A percentile compares a stretch with the other conserved stretches of the same genome.
Conservation (phyloP, 2,797 vertebrate genomes). For the Choloepus didactylus region DNA sequence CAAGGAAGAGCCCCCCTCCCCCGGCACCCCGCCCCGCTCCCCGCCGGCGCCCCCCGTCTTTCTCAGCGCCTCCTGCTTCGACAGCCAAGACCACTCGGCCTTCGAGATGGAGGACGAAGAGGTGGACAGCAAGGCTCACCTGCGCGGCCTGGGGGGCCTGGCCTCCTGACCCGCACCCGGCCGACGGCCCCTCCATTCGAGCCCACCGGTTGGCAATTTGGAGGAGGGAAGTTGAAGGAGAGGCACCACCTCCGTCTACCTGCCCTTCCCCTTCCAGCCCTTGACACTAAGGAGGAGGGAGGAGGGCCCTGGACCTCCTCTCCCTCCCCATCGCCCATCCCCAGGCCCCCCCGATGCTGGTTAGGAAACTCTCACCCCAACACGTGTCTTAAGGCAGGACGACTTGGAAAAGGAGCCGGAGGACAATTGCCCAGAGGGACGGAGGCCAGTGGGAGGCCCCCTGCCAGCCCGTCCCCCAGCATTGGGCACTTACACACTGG, state of each 20-base stretch:
- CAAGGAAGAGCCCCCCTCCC: conserved; percentile 80
- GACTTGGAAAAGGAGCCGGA: conserved; percentile 11
- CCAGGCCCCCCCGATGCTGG: neutral
- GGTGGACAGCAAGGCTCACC: conserved; percentile 66
- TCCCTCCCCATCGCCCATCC: neutral
- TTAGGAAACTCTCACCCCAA: conserved; percentile 32
- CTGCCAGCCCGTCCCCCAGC: neutral
- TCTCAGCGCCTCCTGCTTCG: conserved; percentile 85
- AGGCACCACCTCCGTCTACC: conserved; percentile 19
- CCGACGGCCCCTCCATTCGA: neutral
- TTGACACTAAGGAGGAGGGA: conserved; percentile 30
- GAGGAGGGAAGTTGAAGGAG: conserved; percentile 46
- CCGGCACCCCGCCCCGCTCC: conserved; percentile 61
- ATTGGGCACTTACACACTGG: conserved; percentile 78
- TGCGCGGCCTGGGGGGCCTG: conserved; percentile 29
- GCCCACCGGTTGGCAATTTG: neutral
- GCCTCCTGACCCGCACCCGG: conserved; percentile 70
- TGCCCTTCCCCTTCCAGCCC: neutral
- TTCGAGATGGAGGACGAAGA: conserved; percentile 82
- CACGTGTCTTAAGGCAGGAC: conserved; percentile 51
- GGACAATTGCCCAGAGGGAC: conserved; percentile 15
- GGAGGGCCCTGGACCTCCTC: neutral
- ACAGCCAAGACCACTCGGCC: conserved; percentile 85
- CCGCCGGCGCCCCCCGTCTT: conserved; percentile 36
- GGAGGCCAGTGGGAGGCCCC: neutral